These are phyloP conservation scores for Octomys mimax DNA, from an alignment of 2,797 vertebrate genomes.

Conservation along the genomic window DNA sequence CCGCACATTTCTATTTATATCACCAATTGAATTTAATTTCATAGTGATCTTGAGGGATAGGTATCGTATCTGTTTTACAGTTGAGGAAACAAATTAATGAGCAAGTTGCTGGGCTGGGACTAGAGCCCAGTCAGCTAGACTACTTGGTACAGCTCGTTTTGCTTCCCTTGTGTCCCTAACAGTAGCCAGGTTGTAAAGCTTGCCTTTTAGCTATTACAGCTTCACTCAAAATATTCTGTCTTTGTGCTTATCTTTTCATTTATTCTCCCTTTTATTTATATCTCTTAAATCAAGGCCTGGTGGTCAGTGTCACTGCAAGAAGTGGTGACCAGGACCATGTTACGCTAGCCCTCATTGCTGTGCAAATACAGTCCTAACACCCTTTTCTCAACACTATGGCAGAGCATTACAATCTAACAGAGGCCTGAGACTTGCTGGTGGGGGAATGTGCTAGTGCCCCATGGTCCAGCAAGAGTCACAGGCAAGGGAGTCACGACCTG, in stretches of 20 bases:
- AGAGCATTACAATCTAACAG: neutral
- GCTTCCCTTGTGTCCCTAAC: neutral
- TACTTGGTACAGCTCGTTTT: neutral
- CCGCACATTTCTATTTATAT: neutral
- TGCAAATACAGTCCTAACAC: neutral
- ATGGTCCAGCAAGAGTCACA: neutral
- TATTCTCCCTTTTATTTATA: neutral
- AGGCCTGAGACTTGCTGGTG: neutral
- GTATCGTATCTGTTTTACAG: neutral
- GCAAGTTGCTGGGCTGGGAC: neutral
- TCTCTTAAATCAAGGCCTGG: neutral
- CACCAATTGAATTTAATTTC: conserved; percentile 16
- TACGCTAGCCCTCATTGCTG: neutral
- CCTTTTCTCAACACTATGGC: neutral
- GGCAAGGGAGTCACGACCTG: neutral
- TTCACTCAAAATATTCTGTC: neutral
- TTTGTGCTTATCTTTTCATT: neutral
- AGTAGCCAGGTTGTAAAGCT: neutral
- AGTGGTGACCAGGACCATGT: neutral
- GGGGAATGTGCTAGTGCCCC: neutral
- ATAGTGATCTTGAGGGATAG: neutral
- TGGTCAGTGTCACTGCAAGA: neutral
- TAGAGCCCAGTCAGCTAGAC: neutral
- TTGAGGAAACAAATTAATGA: neutral
- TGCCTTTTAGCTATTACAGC: neutral